Evolutionary conservation across 2,797 vertebrate species (phyloP).

Genomic region (Myotis myotis): DNA sequence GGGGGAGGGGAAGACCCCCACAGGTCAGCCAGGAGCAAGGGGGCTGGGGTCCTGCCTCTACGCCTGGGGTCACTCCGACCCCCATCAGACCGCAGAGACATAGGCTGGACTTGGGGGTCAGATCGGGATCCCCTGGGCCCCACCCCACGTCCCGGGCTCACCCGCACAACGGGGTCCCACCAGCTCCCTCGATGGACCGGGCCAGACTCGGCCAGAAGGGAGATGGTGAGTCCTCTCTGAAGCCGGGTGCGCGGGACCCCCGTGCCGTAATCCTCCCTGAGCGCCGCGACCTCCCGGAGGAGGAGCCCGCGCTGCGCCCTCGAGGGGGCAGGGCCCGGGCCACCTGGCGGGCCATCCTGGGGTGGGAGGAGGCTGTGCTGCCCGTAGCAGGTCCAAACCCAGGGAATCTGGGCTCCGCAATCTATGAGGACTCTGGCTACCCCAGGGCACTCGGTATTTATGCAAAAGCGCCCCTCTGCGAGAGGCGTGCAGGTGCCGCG

Average conservation of each 20-base stretch:
- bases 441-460: not conserved
- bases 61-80: rapidly evolving
- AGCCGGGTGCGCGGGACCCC: not conserved
- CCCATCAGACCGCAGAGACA: not conserved
- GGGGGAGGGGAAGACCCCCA: not conserved
- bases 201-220: not conserved
- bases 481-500: not conserved
- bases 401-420: not conserved
- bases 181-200: not conserved
- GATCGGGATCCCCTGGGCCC: not conserved
- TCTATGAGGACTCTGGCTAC: not conserved
- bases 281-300: not conserved
- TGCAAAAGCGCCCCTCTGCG: not conserved
- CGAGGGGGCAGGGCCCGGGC: not conserved
- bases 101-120: not conserved
- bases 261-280: not conserved
- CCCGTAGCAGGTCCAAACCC: rapidly evolving
- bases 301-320: not conserved
- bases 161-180: not conserved
- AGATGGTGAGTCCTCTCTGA: not conserved
- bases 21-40: not conserved
- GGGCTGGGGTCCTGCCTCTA: not conserved
- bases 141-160: not conserved
- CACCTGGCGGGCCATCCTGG: not conserved
- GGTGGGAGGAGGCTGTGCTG: not conserved